Evolutionary conservation across 2,797 vertebrate species (phyloP).

Genomic region (Rhabdomys pumilio): DNA sequence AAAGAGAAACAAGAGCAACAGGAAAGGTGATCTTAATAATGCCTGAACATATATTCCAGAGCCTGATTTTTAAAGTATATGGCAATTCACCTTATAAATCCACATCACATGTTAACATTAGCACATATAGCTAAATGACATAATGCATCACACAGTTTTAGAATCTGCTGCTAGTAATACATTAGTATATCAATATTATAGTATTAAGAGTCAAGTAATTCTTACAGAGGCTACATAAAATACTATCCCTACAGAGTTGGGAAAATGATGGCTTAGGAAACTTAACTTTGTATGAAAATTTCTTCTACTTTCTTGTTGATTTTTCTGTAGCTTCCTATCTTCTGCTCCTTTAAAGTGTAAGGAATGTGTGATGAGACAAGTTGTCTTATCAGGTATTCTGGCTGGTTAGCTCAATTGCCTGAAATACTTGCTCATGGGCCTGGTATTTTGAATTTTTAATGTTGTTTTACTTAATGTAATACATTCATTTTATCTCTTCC

Average conservation of each 20-base stretch:
- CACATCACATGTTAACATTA: not conserved
- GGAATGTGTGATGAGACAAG: not conserved
- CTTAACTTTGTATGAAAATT: not conserved
- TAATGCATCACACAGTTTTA: not conserved
- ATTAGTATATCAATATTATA: not conserved
- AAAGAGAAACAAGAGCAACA: not conserved
- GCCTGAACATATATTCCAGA: not conserved
- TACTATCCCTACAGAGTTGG: not conserved
- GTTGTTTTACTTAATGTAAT: constrained; percentile 34
- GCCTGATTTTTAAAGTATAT: not conserved
- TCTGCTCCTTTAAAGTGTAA: not conserved
- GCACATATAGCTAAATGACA: not conserved
- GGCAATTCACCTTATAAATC: constrained; percentile 19
- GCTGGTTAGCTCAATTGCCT: not conserved
- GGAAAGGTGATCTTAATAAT: not conserved
- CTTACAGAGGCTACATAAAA: not conserved
- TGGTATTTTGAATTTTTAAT: constrained; percentile 42
- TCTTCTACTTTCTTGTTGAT: not conserved
- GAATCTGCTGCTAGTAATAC: not conserved
- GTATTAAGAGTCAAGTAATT: not conserved
- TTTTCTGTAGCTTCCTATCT: not conserved
- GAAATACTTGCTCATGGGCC: not conserved
- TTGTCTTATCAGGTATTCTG: not conserved
- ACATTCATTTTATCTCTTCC: not conserved
- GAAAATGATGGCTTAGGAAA: not conserved